Base-by-base conservation (phyloP, 2,888 invertebrate species). In the Eumerus sabulonum region DNA sequence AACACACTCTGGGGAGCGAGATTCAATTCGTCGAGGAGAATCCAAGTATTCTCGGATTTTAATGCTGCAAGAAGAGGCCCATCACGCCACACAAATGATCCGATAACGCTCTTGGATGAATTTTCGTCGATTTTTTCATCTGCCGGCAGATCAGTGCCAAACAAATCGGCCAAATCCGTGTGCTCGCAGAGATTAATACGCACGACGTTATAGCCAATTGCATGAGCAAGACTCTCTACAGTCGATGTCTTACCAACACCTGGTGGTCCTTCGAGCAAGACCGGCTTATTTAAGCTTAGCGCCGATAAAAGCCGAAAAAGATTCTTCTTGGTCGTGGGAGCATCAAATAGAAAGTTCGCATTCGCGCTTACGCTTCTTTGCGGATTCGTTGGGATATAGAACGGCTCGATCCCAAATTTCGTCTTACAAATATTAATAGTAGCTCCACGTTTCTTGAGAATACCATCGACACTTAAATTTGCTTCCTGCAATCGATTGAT, bases 171-270 rank as follows among this genome's bases (percentile, higher is more conserved):
- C 60, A 99, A 93, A 89, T 99, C 99, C 92, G 99, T 99, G 90
- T 99, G 99, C 86, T 99, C 99, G 56, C 99, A 99, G 53, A 99
- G 91, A 91, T 99, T 99, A 72, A 99, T 97, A 50, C 99, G 91
- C 12, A 97, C 93, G 36, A 99, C 92, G 85, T 92, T 91, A 87
- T 97, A 93, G 1, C 96, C 95, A 1, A 97, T 93, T 9, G 93
- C 92, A 85, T 92, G 93, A 0, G 98, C 98, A 44, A 99, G 90
- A 19, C 97, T 97, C 62, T 94, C 93, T 1, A 99, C 95, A 64
- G 98, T 91, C 83, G 98, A 98, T 0, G 99, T 99, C 90, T 99
- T 99, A 1, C 99, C 99, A 16, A 99, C 98, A 1, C 99, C 99
- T 1, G 99, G 99, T 84, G 97, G 96, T 1, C 97, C 99, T 90